These are phyloP conservation scores for Lasius fuliginosus DNA, from an alignment of 2,888 invertebrate species.

Conservation along the genomic window DNA sequence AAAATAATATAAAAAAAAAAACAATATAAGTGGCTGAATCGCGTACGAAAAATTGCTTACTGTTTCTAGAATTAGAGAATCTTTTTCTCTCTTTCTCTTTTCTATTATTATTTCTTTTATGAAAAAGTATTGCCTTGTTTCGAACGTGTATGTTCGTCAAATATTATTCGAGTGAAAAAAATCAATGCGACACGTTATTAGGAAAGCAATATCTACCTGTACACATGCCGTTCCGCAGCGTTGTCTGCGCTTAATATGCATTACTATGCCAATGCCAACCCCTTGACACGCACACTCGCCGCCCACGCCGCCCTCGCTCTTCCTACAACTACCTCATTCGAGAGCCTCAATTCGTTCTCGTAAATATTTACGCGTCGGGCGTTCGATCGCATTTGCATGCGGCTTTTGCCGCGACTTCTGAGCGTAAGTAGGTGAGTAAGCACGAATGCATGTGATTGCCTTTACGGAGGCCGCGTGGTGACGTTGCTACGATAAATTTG, in stretches of 20 bases:
- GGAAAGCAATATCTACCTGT: constrained; percentile 42
- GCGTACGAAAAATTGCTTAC: constrained; percentile 1
- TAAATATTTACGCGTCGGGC: constrained; percentile 79
- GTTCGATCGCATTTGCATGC: constrained; percentile 77
- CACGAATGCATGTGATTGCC: constrained; percentile 51
- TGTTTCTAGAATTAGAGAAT: neutral
- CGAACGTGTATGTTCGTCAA: neutral
- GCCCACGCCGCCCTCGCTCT: constrained; percentile 48
- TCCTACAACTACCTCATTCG: constrained; percentile 57
- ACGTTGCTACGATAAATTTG: constrained; percentile 19
- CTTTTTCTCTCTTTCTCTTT: neutral
- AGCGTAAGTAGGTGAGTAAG: constrained; percentile 62
- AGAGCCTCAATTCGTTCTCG: constrained; percentile 67
- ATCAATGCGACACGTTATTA: constrained; percentile 40
- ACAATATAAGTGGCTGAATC: neutral
- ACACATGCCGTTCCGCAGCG: neutral
- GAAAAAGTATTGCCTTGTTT: neutral
- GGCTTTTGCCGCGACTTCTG: constrained; percentile 75
- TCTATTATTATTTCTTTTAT: neutral
- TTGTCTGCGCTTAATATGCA: constrained; percentile 49
- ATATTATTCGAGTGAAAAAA: constrained; percentile 19
- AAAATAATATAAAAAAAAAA: neutral
- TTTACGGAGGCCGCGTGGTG: constrained; percentile 48
- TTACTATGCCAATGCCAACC: constrained; percentile 53
- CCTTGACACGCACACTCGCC: constrained; percentile 44